Evolutionary conservation across 2,888 invertebrate genomes (phyloP).

Genomic region (Thysanoteuthis rhombus): DNA sequence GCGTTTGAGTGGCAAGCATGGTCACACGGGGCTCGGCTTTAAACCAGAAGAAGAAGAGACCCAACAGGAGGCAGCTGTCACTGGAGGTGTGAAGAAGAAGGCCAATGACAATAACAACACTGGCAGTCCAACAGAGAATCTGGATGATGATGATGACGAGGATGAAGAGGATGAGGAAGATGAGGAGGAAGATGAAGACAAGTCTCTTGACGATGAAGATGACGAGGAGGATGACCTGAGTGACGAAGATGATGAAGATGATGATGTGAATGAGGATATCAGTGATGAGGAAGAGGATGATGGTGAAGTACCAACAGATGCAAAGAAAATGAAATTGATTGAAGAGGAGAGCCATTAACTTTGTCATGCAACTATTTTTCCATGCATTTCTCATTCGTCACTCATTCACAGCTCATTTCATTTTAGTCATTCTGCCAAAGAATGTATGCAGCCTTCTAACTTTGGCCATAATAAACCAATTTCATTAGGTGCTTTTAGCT

Average conservation of each 20-base stretch:
- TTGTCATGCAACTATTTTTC: background rate
- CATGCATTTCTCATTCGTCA: background rate
- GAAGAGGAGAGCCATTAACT: background rate
- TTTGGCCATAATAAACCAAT: background rate
- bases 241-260: background rate
- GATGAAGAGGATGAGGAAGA: background rate
- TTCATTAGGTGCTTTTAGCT: slow-evolving; percentile 12
- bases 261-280: slow-evolving; percentile 16
- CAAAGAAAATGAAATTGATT: slow-evolving; percentile 20
- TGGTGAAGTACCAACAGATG: slow-evolving; percentile 24
- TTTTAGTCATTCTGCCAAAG: slow-evolving; percentile 12
- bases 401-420: background rate
- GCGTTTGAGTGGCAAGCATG: slow-evolving; percentile 49
- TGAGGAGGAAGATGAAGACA: slow-evolving; percentile 13
- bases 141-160: background rate
- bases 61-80: background rate
- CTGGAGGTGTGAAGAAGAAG: background rate
- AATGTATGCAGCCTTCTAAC: background rate
- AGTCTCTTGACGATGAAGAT: background rate
- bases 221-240: background rate
- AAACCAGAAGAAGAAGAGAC: slow-evolving; percentile 37
- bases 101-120: background rate
- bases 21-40: slow-evolving; percentile 63
- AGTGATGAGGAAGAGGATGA: background rate
- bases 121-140: background rate